Evolutionary conservation across 2,888 invertebrate species (phyloP).

Genomic region (Selenia dentaria): DNA sequence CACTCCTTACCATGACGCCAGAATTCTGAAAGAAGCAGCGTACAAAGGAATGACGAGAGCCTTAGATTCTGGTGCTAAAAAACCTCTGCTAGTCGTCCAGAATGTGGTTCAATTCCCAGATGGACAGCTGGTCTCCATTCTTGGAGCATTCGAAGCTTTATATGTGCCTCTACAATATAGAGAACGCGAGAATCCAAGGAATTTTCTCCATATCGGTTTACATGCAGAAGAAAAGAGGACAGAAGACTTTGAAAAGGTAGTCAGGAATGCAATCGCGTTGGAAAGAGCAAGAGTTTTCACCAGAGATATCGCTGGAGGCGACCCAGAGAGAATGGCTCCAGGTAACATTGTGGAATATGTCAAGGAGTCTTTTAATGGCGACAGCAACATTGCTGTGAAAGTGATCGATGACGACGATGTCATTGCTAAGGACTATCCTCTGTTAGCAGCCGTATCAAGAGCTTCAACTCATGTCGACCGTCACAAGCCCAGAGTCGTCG

Average conservation of each 20-base stretch:
- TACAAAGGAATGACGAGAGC: constrained; percentile 91
- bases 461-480: constrained; percentile 88
- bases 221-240: constrained; percentile 82
- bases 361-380: constrained; percentile 83
- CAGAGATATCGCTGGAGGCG: constrained; percentile 87
- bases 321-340: constrained; percentile 96
- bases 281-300: constrained; percentile 87
- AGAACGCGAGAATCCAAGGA: constrained; percentile 85
- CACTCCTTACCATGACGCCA: constrained; percentile 82
- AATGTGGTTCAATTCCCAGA: constrained; percentile 88
- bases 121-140: constrained; percentile 90
- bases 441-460: constrained; percentile 90
- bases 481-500: constrained; percentile 85
- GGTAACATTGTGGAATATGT: constrained; percentile 91
- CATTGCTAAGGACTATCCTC: constrained; percentile 90
- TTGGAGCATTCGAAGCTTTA: constrained; percentile 94
- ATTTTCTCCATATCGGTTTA: constrained; percentile 86
- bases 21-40: constrained; percentile 87
- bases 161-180: constrained; percentile 93
- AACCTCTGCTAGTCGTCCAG: constrained; percentile 91
- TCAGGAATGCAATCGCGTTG: constrained; percentile 85
- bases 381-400: constrained; percentile 85
- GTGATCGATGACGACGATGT: constrained; percentile 85
- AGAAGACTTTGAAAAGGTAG: constrained; percentile 81
- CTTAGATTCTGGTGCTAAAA: constrained; percentile 91